Evolutionary conservation across 2,113 vertebrate species (phyloP).

Genomic region (Patagioenas fasciata): DNA sequence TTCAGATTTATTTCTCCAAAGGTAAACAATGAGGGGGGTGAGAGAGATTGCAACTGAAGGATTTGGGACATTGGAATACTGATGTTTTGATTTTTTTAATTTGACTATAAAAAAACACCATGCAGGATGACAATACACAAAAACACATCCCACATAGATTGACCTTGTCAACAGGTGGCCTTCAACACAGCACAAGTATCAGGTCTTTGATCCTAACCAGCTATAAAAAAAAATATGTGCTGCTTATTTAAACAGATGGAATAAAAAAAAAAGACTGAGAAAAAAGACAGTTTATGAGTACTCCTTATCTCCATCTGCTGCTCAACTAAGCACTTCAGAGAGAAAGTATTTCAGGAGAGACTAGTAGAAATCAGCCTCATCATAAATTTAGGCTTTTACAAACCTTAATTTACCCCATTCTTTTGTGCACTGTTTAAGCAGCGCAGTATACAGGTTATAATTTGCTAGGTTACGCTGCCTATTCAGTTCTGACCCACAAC

Average conservation of each 20-base stretch:
- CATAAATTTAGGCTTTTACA: neutral
- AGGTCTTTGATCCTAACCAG: neutral
- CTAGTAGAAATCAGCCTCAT: neutral
- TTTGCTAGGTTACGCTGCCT: neutral
- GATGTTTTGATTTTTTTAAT: neutral
- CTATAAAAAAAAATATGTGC: neutral
- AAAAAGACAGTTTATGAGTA: neutral
- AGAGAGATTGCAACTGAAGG: neutral
- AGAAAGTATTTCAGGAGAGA: neutral
- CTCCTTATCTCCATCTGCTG: constrained; percentile 68
- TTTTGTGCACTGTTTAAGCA: neutral
- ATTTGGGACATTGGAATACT: neutral
- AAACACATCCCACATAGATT: neutral
- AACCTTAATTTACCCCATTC: neutral
- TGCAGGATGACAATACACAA: neutral
- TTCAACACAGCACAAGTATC: neutral
- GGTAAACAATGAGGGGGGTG: neutral
- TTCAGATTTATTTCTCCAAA: neutral
- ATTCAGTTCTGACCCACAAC: neutral
- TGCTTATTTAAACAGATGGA: neutral
- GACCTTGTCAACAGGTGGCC: neutral
- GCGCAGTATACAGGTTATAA: neutral
- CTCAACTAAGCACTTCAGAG: constrained; percentile 25
- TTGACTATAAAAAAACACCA: neutral
- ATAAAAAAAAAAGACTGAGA: neutral